Evolutionary conservation across 2,797 vertebrate genomes (phyloP), one percentile per base, ranked within the genome.

Genomic region (Channa striata): DNA sequence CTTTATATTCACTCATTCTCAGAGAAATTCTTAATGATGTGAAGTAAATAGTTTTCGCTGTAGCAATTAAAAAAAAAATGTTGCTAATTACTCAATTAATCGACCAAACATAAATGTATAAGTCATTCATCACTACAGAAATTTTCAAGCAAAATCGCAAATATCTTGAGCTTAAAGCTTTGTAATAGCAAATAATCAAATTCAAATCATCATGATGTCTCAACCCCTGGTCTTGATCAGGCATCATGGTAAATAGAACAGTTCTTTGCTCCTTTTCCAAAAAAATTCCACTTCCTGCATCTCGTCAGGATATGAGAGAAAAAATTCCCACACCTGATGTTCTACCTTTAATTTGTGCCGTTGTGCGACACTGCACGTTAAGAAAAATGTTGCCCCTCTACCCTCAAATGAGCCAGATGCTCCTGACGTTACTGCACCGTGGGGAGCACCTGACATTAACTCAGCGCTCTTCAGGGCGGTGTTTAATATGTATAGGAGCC

Each of bases 401-500:
- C 61, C 64, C 68, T 61, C 63, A 84, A 81, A 80, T 64, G 71
- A 86, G 82, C 64, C 87, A 89, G 82, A 85, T 87, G 88, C 73
- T 81, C 65, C 72, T 79, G 85, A 87, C 81, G 74, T 59, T 71
- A 68, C 63, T 37, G 61, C 81, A 83, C 92, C 75, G 56, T 48
- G 66, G 92, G 92, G 89, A 91, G 78, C 68, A 91, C 81, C 85
- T 92, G 89, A 91, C 89, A 92, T 92, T 90, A 91, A 80, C 83
- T 72, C 80, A 65, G 60, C 59, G 74, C 72, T 91, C 82, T 84
- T 74, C 84, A 63, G 73, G 67, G 78, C 73, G 65, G 80, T 89
- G 80, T 92, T 93, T 91, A 92, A 91, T 93, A 91, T 92, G 88
- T 78, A 91, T 80, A 77, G 65, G 68, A 83, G 81, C 78, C 62